phyloP scores from a whole-genome alignment of 2,113 vertebrate genomes.

The Sebastes fasciatus region DNA sequence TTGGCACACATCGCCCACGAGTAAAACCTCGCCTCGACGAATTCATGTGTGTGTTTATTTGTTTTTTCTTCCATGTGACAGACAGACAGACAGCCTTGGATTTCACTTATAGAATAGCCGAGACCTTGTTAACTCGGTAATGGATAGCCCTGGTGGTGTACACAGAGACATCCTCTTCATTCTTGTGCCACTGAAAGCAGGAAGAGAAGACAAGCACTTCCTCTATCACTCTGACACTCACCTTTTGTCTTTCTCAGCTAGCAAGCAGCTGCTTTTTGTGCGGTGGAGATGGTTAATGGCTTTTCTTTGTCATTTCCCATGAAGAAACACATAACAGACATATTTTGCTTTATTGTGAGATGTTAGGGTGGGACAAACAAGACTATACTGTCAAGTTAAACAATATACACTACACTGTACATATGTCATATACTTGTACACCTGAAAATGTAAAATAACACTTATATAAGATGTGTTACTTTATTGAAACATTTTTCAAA shows the following conservation, averaged over 20 bases:
- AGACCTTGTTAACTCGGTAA: slow-evolving; percentile 82
- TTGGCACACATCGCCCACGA: slow-evolving; percentile 32
- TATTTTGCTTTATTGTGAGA: slow-evolving; percentile 23
- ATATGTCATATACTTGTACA: neutral
- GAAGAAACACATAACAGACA: slow-evolving; percentile 64
- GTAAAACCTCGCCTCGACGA: slow-evolving; percentile 39
- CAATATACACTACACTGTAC: neutral
- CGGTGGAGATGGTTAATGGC: slow-evolving; percentile 60
- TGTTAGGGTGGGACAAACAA: slow-evolving; percentile 10
- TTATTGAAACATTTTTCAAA: neutral
- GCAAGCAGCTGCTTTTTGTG: slow-evolving; percentile 40
- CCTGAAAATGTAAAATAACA: neutral
- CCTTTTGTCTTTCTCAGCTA: slow-evolving; percentile 84
- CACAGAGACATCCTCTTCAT: slow-evolving; percentile 78
- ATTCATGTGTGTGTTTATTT: slow-evolving; percentile 73
- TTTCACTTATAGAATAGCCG: slow-evolving; percentile 66
- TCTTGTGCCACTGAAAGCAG: slow-evolving; percentile 78
- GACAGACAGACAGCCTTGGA: slow-evolving; percentile 63
- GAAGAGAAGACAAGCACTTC: slow-evolving; percentile 84
- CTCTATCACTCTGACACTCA: slow-evolving; percentile 73
- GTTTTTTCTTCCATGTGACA: slow-evolving; percentile 66
- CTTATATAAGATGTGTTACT: neutral
- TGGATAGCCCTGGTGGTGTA: slow-evolving; percentile 74
- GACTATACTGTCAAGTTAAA: neutral
- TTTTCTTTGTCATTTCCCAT: slow-evolving; percentile 85